These are phyloP conservation scores for Phaedon cochleariae DNA, from an alignment of 2,888 invertebrate genomes.

Conservation along the genomic window DNA sequence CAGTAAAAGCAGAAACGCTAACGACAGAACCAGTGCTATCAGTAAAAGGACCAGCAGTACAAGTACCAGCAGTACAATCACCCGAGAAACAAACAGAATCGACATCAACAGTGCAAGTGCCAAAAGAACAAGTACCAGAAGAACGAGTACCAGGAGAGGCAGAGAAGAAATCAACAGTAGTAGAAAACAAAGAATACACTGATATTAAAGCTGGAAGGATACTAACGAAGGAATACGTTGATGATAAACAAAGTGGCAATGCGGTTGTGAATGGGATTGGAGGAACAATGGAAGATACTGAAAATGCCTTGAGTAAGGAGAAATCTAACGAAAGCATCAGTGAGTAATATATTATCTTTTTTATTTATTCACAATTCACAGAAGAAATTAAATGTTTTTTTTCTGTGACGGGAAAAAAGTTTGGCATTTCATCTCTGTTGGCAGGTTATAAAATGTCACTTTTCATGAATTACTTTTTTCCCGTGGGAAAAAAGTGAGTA, in stretches of 20 bases:
- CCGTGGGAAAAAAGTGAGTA: no score
- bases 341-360: constrained; percentile 32
- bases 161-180: constrained; percentile 2
- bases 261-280: constrained; percentile 26
- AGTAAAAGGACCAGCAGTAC: constrained; percentile 12
- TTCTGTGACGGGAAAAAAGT: no score
- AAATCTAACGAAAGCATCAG: constrained; percentile 33
- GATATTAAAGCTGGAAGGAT: not conserved
- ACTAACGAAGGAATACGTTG: constrained; percentile 25
- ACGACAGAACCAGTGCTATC: not conserved
- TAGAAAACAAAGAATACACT: not conserved
- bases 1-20: constrained; percentile 8
- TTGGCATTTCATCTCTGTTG: no score
- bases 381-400: no score
- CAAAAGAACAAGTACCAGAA: constrained; percentile 10
- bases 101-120: not conserved
- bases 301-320: constrained; percentile 30
- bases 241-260: constrained; percentile 38
- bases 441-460: no score
- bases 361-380: no score
- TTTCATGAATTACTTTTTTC: no score
- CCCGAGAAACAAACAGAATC: constrained; percentile 3
- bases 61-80: constrained; percentile 6
- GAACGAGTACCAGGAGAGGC: not conserved
- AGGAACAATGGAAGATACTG: constrained; percentile 33